Evolutionary conservation across 2,888 invertebrate species (phyloP), one percentile per base, ranked within the genome.

Genomic region (Hofmannophila pseudospretella): DNA sequence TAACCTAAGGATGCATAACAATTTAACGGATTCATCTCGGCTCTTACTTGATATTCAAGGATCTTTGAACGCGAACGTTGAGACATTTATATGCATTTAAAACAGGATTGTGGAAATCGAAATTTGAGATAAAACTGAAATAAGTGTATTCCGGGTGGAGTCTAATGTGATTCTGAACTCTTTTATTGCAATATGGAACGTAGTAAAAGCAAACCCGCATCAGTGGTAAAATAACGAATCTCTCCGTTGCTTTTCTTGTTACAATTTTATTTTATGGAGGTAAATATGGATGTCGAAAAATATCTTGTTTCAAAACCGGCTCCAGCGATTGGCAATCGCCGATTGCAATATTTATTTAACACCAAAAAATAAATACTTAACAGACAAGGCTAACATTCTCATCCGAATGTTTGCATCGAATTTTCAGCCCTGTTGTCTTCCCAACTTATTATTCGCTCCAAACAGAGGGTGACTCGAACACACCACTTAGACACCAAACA

Each of bases 401-500:
- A 31, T 42, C 41, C 36, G 27, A 40, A 32, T 44, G 40, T 52
- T 51, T 47, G 42, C 54, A 53, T 49, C 51, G 54, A 68, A 68
- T 72, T 66, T 64, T 64, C 66, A 59, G 49, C 58, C 51, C 56
- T 58, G 68, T 70, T 78, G 80, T 81, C 82, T 84, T 80, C 72
- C 59, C 66, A 77, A 81, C 82, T 81, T 84, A 81, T 81, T 80
- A 81, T 77, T 69, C 78, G 68, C 60, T 56, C 64, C 65, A 79
- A 84, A 82, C 75, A 82, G 79, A 78, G 84, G 85, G 86, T 81
- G 84, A 65, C 73, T 74, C 67, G 69, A 85, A 86, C 82, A 85
- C 79, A 82, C 85, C 86, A 86, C 85, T 86, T 86, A 86, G 79
- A 86, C 78, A 80, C 85, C 82, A 84, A 85, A 86, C 85, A 85